Percentiles rank a stretch among this genome's conserved stretches.
Conservation (phyloP, 2,888 invertebrate species). For the Heliconius sara region DNA sequence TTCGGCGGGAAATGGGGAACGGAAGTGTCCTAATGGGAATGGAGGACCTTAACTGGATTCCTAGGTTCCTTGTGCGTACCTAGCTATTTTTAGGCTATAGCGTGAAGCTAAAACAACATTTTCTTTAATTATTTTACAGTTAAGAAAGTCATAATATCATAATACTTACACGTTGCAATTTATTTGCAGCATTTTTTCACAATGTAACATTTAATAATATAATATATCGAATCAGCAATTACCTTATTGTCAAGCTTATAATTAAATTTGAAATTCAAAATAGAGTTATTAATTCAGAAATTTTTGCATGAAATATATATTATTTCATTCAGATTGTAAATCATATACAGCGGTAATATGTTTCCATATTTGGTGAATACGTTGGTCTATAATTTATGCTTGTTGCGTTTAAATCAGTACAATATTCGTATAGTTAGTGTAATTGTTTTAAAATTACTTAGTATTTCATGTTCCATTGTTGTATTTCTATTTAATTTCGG, state of each 20-base stretch:
- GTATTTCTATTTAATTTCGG: too few relatives aligned
- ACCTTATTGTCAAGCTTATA: not conserved
- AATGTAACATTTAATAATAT: not conserved
- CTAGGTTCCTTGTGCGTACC: too few relatives aligned
- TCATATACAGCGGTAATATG: constrained; percentile 12
- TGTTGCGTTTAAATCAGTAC: not conserved
- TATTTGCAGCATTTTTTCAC: not conserved
- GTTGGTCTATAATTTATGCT: not conserved
- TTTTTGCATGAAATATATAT: constrained; percentile 33
- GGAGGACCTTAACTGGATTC: too few relatives aligned
- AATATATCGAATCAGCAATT: not conserved
- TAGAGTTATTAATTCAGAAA: constrained; percentile 26
- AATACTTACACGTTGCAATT: not conserved
- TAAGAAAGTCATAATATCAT: too few relatives aligned
- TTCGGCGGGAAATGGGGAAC: too few relatives aligned
- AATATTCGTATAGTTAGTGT: not conserved
- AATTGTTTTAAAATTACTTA: not conserved
- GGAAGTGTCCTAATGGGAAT: too few relatives aligned
- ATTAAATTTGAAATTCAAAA: constrained; percentile 27
- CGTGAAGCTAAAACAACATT: too few relatives aligned
- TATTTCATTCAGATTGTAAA: constrained; percentile 36
- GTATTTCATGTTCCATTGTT: not conserved
- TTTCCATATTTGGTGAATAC: constrained; percentile 18
- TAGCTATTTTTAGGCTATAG: too few relatives aligned
- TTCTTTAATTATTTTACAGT: too few relatives aligned